phyloP scores from a whole-genome alignment of 2,113 vertebrate genomes.

The Ginglymostoma cirratum region DNA sequence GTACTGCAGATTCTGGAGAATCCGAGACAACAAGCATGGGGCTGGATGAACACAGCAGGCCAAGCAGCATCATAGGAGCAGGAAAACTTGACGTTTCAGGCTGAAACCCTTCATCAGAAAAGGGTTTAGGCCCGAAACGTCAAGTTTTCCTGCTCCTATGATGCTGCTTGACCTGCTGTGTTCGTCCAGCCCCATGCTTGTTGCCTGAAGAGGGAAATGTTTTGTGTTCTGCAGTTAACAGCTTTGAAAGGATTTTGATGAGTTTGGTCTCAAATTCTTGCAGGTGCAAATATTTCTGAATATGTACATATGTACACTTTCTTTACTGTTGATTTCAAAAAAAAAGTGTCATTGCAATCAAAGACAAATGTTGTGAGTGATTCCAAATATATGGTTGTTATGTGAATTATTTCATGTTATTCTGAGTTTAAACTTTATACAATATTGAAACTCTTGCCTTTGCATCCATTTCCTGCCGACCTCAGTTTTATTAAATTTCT shows the following conservation, averaged over 20 bases:
- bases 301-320: not conserved
- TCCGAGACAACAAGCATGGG: no score
- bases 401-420: not conserved
- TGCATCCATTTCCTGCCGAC: not conserved
- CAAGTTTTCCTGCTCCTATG: no score
- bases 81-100: no score
- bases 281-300: not conserved
- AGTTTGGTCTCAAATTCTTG: not conserved
- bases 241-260: not conserved
- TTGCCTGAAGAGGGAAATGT: not conserved
- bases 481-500: not conserved
- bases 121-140: no score
- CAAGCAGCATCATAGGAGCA: no score
- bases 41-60: no score
- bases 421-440: not conserved
- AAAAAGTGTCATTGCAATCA: not conserved
- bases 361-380: not conserved
- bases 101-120: no score
- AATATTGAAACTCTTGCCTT: not conserved
- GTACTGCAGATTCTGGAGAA: no score
- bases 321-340: not conserved
- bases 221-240: not conserved
- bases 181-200: no score
- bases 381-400: not conserved
- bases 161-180: no score